A percentile compares a stretch with the other conserved stretches of the same genome.
These are phyloP conservation scores for Athetis lepigone DNA, from an alignment of 2,888 invertebrate genomes.

Conservation along the genomic window DNA sequence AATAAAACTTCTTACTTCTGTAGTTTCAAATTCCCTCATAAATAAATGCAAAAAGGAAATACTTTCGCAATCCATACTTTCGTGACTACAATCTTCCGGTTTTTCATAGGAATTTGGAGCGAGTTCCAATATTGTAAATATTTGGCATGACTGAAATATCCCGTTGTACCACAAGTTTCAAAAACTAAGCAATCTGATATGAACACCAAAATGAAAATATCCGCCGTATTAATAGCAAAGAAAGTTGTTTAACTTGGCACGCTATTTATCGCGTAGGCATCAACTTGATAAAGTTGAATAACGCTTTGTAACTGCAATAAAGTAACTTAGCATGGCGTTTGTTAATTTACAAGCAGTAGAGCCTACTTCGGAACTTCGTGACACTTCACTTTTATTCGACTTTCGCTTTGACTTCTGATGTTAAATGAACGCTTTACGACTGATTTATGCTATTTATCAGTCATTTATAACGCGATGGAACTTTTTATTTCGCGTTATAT, in stretches of 20 bases:
- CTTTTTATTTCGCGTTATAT: slow-evolving; percentile 43
- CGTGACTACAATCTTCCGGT: slow-evolving; percentile 23
- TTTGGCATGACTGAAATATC: slow-evolving; percentile 9
- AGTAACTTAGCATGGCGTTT: slow-evolving; percentile 68
- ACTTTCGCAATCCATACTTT: slow-evolving; percentile 13
- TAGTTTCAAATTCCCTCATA: not conserved
- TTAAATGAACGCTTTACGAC: slow-evolving; percentile 60
- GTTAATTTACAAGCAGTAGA: slow-evolving; percentile 73
- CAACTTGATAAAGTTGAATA: slow-evolving; percentile 79
- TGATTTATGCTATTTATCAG: slow-evolving; percentile 53
- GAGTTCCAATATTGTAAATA: slow-evolving; percentile 34
- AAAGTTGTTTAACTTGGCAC: slow-evolving; percentile 67
- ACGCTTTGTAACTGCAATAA: slow-evolving; percentile 70
- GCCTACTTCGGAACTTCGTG: slow-evolving; percentile 63
- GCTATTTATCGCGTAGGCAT: slow-evolving; percentile 75
- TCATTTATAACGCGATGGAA: slow-evolving; percentile 55
- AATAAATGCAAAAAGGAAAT: slow-evolving; percentile 12
- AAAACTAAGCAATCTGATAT: slow-evolving; percentile 36
- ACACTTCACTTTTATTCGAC: slow-evolving; percentile 67
- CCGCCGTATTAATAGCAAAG: slow-evolving; percentile 32
- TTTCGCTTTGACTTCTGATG: slow-evolving; percentile 59
- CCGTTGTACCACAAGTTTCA: slow-evolving; percentile 8
- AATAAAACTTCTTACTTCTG: too few species aligned
- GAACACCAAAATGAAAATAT: slow-evolving; percentile 29
- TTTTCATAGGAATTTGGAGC: slow-evolving; percentile 28